Base-by-base conservation (phyloP, 2,888 invertebrate species). In the Lissonota sp. region DNA sequence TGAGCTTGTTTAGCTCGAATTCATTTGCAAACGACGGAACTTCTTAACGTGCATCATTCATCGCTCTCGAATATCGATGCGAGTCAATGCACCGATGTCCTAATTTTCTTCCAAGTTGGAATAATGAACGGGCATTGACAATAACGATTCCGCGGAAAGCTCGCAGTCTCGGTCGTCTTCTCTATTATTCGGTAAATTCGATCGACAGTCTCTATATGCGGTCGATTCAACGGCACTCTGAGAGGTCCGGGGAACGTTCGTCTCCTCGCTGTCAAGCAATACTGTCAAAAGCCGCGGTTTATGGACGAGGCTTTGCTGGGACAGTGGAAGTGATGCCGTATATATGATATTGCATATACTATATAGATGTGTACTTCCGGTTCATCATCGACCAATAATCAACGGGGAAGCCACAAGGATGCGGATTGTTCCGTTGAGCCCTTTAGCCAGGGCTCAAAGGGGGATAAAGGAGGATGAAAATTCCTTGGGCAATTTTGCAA, bases 341-440 rank as follows among this genome's bases (percentile, higher is more conserved):
- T 26, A 26, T n/a, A n/a, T n/a, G n/a, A n/a, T n/a, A n/a, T n/a
- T n/a, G n/a, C n/a, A n/a, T n/a, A n/a, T n/a, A 26, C 26, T n/a
- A 26, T 26, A 26, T 26, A 26, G 26, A 26, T 26, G 53, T 76
- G 55, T 57, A 79, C 78, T 82, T 82, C 80, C 82, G 79, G 80
- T 49, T 72, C 75, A 82, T 79, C 58, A 79, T 79, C 79, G 82
- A 76, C 66, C 81, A 64, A 55, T 51, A 71, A 78, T 81, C 81
- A 78, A 71, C 49, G 55, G 55, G 51, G 70, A 49, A 53, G 58
- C 44, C 10, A 16, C 44, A 14, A 46, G 49, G 60, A 44, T 77
- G 64, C 39, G 12, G 49, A n/a, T 26, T 26, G 26, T 26, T 26
- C 26, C 1, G 26, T 26, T 26, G 26, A 26, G 26, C 26, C 26